A percentile compares a stretch with the other conserved stretches of the same genome.
Conservation (phyloP, 2,113 vertebrate genomes). For the Larimichthys crocea region DNA sequence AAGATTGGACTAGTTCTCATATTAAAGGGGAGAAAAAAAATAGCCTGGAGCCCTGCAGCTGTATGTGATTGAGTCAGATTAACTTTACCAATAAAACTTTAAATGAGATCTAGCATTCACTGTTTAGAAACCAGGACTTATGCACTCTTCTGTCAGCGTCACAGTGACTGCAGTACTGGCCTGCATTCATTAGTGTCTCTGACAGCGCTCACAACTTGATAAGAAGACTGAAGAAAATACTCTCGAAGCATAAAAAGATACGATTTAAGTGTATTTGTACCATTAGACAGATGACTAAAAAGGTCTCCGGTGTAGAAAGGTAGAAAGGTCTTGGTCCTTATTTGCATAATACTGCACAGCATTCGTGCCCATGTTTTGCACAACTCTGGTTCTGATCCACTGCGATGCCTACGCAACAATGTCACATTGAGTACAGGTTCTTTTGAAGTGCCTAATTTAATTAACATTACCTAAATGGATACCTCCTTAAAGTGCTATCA, state of each 20-base stretch:
- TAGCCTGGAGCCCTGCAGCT: not conserved
- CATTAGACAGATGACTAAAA: not conserved
- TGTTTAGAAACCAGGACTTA: not conserved
- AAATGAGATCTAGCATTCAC: not conserved
- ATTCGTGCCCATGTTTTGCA: not conserved
- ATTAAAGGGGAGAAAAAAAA: not conserved
- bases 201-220: not conserved
- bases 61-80: not conserved
- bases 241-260: not conserved
- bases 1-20: slow-evolving; percentile 12
- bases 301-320: not conserved
- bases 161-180: not conserved
- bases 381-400: slow-evolving; percentile 8
- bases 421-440: not conserved
- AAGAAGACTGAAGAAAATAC: not conserved
- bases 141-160: too few relatives aligned
- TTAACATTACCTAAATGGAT: not conserved
- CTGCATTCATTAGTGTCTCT: not conserved
- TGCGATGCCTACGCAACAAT: not conserved
- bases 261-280: not conserved
- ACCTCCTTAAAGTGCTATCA: not conserved
- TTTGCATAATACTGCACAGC: not conserved
- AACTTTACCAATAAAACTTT: not conserved
- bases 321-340: not conserved
- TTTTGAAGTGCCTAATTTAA: not conserved